Evolutionary conservation across 2,888 invertebrate genomes (phyloP).

Genomic region (Lasioglossum oenotherae): DNA sequence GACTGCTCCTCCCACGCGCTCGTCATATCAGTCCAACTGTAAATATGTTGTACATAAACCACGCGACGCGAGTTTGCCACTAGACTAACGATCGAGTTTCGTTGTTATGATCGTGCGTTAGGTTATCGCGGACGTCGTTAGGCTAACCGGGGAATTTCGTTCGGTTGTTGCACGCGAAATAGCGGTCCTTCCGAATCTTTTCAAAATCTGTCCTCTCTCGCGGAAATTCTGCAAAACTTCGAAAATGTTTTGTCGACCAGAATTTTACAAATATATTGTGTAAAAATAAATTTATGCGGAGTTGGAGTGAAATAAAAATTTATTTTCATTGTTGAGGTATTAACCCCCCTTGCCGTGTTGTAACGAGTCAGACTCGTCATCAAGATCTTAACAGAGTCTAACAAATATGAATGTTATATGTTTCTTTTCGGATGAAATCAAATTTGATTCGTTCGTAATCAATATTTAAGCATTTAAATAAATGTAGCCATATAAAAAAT

Average conservation of each 20-base stretch:
- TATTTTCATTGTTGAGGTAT: no score
- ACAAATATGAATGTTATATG: no score
- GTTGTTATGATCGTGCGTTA: slow-evolving; percentile 43
- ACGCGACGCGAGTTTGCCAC: slow-evolving; percentile 35
- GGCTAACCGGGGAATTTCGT: background rate
- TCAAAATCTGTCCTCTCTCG: background rate
- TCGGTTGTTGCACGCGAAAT: background rate
- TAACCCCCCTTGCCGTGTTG: no score
- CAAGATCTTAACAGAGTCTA: no score
- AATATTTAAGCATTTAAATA: no score
- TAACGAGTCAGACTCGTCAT: no score
- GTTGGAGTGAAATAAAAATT: background rate
- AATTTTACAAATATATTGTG: no score
- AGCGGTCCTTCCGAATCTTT: no score
- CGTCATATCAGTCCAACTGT: slow-evolving; percentile 58
- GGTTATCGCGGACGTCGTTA: slow-evolving; percentile 17
- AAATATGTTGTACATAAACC: slow-evolving; percentile 59
- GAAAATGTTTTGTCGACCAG: no score
- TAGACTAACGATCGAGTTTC: slow-evolving; percentile 44
- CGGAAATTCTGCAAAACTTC: background rate
- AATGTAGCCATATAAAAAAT: no score
- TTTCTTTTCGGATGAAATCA: no score
- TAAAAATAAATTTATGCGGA: background rate
- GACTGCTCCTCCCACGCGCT: background rate
- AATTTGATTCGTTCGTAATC: no score